Evolutionary conservation across 1,140 invertebrate species (phyloP), one percentile per base, ranked within the genome.

Genomic region (Cheumatopsyche charites): DNA sequence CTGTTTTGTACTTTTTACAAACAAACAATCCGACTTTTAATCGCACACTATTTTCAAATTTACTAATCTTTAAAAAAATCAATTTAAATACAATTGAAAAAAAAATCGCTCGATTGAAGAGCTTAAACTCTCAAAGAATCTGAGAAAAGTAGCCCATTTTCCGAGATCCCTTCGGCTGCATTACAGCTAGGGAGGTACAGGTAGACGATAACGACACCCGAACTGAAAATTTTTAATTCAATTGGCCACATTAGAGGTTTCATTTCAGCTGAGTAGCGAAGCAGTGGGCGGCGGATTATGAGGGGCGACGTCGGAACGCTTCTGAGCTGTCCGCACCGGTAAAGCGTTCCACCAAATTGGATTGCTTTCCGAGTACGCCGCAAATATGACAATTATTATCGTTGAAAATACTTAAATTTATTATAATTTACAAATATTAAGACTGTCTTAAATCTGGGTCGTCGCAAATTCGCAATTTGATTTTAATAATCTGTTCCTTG

Each of bases 201-300:
- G 73, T 75, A 72, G 55, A 17, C 52, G 41, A 62, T 72, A 69
- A 73, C 62, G 67, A 66, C 55, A 45, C 61, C 67, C 36, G 67
- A 66, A 72, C 71, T 70, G 69, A 36, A 36, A 72, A 72, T 72
- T 75, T 75, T 75, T 75, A 75, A 75, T 75, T 75, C 73, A 75
- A 75, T 75, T 75, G 70, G 70, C 67, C 52, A 68, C 55, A 72
- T 75, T 75, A 75, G 73, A 68, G 70, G 73, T 72, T 71, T 75
- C 73, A 72, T 75, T 74, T 70, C 62, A 75, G 70, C 70, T 68
- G 67, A 70, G 73, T 75, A 72, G 73, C 61, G 43, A 67, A 67
- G 66, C 72, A 72, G 71, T 72, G 70, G 73, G 29, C 70, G 69
- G 25, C 47, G 45, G 70, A 69, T 72, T 58, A 58, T 58, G 55